Base-by-base conservation (phyloP, 2,888 invertebrate species). In the Caenorhabditis imperialis region DNA sequence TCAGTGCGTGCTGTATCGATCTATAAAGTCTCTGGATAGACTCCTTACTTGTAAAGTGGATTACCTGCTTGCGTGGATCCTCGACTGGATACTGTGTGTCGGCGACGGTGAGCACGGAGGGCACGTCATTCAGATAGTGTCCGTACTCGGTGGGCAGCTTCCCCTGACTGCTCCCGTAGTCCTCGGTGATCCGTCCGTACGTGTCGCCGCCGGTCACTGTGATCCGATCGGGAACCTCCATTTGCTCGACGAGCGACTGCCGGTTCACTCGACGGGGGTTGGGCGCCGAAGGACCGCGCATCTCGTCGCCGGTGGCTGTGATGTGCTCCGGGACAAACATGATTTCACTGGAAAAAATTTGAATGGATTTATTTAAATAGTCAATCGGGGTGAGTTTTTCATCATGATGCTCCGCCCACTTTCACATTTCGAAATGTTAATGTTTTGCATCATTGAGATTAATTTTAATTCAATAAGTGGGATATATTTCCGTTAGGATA, bases 291-390 rank as follows among this genome's bases (percentile, higher is more conserved):
- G 42, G 51, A 12, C 61, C 51, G n/a, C 45, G 61, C 48, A 74
- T 51, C 16, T 67, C 74, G 40, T 74, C 74, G 2, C 74, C 74
- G 12, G 67, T 67, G 14, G 74, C 74, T 30, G 61, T 74, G 27
- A 74, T 67, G 47, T 74, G 74, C 54, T 74, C 74, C 14, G 74
- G 67, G 10, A 74, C 74, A 23, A 57, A 74, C 74, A 74, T 74
- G 6, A 10, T n/a, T n/a, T n/a, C n/a, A n/a, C n/a, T n/a, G 33
- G n/a, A 23, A 47, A 55, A 16, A 47, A 22, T n/a, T n/a, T n/a
- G n/a, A n/a, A n/a, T n/a, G n/a, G n/a, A n/a, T n/a, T n/a, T n/a
- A n/a, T n/a, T n/a, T n/a, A n/a, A n/a, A n/a, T n/a, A n/a, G n/a
- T n/a, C n/a, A n/a, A 30, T 30, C 6, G 10, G 30, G 30, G 10